Evolutionary conservation across 2,113 vertebrate genomes (phyloP).

Genomic region (Myodes glareolus): DNA sequence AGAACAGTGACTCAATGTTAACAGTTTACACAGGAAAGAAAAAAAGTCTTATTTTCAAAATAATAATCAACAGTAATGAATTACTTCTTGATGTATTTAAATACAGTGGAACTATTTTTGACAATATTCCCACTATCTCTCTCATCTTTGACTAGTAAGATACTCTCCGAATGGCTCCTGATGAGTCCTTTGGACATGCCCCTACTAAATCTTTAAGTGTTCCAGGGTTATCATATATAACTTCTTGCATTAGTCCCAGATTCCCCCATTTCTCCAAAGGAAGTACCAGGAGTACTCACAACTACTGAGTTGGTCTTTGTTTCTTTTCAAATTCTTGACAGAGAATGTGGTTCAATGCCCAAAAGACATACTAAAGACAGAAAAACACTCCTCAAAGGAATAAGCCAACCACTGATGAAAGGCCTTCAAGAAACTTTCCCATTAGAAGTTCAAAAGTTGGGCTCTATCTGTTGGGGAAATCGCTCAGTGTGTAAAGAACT

Average conservation of each 20-base stretch:
- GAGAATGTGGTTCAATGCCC: not conserved
- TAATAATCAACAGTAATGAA: not conserved
- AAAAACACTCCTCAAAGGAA: not conserved
- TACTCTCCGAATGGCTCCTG: not conserved
- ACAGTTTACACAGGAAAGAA: not conserved
- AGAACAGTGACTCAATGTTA: not conserved
- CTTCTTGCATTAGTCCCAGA: not conserved
- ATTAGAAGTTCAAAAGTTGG: not conserved
- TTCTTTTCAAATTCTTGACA: conserved; percentile 22
- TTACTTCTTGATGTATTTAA: conserved; percentile 11
- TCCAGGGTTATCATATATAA: not conserved
- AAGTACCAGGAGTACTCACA: not conserved
- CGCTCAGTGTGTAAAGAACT: not conserved
- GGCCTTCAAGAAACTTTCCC: not conserved
- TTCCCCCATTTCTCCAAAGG: not conserved
- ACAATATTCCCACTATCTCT: not conserved
- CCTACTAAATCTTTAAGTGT: not conserved
- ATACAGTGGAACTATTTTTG: not conserved
- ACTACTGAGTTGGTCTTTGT: not conserved
- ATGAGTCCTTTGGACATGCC: not conserved
- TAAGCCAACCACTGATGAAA: not conserved
- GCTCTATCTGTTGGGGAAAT: not conserved
- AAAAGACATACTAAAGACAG: not conserved
- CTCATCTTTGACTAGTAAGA: not conserved
- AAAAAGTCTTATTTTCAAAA: conserved; percentile 51